phyloP scores from a whole-genome alignment of 2,888 invertebrate genomes.

The Ectropis crepuscularia region DNA sequence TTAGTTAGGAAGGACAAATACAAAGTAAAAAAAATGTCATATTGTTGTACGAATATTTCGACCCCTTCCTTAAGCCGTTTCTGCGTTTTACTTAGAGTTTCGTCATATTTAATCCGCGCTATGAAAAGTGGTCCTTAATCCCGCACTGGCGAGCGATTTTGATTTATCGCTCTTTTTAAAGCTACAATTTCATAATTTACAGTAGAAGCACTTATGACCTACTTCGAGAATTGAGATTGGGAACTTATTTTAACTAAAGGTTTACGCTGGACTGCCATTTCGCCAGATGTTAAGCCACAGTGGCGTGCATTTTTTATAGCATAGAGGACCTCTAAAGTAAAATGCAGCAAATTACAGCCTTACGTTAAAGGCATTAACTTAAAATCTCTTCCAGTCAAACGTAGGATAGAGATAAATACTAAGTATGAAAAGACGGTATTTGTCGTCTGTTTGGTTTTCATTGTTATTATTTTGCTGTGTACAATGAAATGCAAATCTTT shows the following conservation, averaged over 20 bases:
- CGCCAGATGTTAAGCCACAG: not conserved
- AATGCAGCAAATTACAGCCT: too few relatives aligned
- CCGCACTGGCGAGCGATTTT: slow-evolving; percentile 13
- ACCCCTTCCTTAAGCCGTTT: not conserved
- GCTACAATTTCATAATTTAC: slow-evolving; percentile 3
- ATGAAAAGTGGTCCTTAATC: slow-evolving; percentile 17
- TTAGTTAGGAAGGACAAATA: too few relatives aligned
- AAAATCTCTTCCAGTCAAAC: too few relatives aligned
- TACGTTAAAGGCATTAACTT: too few relatives aligned
- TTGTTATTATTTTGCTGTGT: too few relatives aligned
- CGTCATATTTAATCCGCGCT: slow-evolving; percentile 13
- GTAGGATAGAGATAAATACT: too few relatives aligned
- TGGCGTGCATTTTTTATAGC: not conserved
- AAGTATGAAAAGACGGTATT: too few relatives aligned
- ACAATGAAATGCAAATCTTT: too few relatives aligned
- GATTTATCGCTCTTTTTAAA: slow-evolving; percentile 12
- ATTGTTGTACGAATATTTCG: not conserved
- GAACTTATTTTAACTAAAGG: too few relatives aligned
- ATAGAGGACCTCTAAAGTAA: too few relatives aligned
- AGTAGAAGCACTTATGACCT: not conserved
- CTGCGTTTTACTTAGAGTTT: slow-evolving; percentile 8
- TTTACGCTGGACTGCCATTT: not conserved
- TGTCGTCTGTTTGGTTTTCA: too few relatives aligned
- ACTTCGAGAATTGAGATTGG: not conserved
- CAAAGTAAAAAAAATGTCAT: not conserved